Evolutionary conservation across 2,888 invertebrate genomes (phyloP).

Genomic region (Lasiommata megera): DNA sequence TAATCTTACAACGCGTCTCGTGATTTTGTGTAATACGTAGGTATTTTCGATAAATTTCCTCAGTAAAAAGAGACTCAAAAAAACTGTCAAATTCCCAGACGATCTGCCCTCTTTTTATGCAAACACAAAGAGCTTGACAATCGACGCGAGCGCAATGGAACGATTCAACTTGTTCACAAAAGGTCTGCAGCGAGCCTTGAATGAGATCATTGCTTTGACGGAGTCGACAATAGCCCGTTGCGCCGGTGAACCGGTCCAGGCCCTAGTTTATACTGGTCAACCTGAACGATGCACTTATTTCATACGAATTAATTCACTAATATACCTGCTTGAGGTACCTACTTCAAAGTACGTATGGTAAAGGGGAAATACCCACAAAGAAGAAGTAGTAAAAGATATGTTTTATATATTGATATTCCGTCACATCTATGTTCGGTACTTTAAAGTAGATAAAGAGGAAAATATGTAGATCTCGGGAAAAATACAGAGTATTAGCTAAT

Average conservation of each 20-base stretch:
- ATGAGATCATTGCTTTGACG: constrained; percentile 20
- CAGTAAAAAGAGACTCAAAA: neutral
- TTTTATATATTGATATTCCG: too few species aligned
- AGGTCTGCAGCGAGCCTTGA: constrained; percentile 20
- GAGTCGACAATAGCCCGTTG: neutral
- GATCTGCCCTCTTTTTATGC: constrained; percentile 11
- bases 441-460: too few species aligned
- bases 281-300: constrained; percentile 12
- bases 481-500: too few species aligned
- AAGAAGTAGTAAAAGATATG: too few species aligned
- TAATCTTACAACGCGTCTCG: too few species aligned
- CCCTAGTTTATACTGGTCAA: constrained; percentile 23
- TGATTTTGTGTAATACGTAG: too few species aligned
- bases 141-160: constrained; percentile 31
- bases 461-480: too few species aligned
- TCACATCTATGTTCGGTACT: too few species aligned
- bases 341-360: too few species aligned
- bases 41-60: neutral
- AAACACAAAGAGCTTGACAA: constrained; percentile 16
- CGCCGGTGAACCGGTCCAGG: constrained; percentile 16
- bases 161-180: constrained; percentile 26
- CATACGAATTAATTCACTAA: neutral
- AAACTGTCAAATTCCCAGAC: constrained; percentile 24
- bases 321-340: neutral
- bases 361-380: too few species aligned